phyloP scores from a whole-genome alignment of 1,140 invertebrate species.

The Aricia agestis region DNA sequence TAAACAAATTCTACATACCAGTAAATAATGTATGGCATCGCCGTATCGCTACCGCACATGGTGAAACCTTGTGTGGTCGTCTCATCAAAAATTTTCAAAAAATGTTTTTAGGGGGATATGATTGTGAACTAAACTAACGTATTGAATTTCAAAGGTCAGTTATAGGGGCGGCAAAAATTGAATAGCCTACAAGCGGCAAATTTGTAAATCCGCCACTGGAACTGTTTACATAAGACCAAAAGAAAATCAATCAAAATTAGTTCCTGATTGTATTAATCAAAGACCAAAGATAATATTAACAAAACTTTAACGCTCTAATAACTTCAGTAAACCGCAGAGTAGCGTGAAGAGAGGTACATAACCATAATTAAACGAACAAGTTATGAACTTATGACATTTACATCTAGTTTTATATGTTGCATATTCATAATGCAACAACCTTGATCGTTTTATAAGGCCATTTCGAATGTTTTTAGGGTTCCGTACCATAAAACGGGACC shows the following conservation, averaged over 20 bases:
- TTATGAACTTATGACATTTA: neutral
- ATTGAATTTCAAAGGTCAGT: too few species aligned
- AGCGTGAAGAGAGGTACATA: neutral
- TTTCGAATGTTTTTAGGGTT: neutral
- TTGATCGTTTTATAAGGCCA: neutral
- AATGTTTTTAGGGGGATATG: too few species aligned
- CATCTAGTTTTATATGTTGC: neutral
- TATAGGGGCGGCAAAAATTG: too few species aligned
- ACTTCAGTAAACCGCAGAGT: neutral
- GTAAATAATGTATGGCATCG: too few species aligned
- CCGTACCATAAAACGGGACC: too few species aligned
- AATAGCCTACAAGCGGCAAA: too few species aligned
- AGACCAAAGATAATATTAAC: neutral
- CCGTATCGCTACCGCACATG: too few species aligned
- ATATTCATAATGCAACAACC: neutral
- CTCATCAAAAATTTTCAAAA: too few species aligned
- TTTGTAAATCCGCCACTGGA: too few species aligned
- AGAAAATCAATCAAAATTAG: constrained; percentile 1
- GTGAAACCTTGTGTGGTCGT: too few species aligned
- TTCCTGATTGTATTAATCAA: constrained; percentile 7
- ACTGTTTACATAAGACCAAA: neutral
- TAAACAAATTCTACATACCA: too few species aligned
- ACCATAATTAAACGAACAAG: neutral
- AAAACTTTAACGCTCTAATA: neutral
- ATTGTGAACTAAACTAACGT: too few species aligned